Evolutionary conservation across 2,888 invertebrate species (phyloP), one percentile per base, ranked within the genome.

Genomic region (Leptarthrus brevirostris): DNA sequence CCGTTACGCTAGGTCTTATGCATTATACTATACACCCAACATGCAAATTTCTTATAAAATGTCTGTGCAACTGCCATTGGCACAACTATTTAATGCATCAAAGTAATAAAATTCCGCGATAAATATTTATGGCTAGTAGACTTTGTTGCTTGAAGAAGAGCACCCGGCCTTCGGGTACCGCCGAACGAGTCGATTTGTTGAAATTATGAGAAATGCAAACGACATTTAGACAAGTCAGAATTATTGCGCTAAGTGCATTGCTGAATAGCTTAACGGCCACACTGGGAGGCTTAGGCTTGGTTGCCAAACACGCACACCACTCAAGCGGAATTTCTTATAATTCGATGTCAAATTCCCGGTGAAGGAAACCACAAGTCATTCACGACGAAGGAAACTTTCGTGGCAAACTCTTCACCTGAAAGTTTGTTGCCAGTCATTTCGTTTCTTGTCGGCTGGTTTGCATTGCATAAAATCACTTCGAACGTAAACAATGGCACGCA

Each of bases 51-150:
- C 36, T 56, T 66, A 66, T 64, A 34, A 53, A 54, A 72, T 72
- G 36, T 74, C 66, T 66, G 74, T 72, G 49, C 49, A 40, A 22
- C 44, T 72, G 66, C 20, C 34, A 18, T 30, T 34, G 61, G 56
- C 61, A 10, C n/a, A 36, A 36, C 74, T 72, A 72, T 74, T 74
- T 74, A 72, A 74, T 74, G 74, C 66, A n/a, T n/a, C n/a, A 72
- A 72, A 72, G 74, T 72, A 74, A 74, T 74, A 74, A 74, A 74
- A 74, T 72, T 74, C 58, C 56, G 74, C 69, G 72, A 74, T 74
- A 74, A 74, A 74, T 74, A 74, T 74, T 74, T 74, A 74, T 74
- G 72, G 72, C 69, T 54, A 56, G 72, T 26, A 74, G 47, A 74
- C 74, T 72, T 72, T 74, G 74, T 74, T 74, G 74, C 74, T 47